A percentile compares a stretch with the other conserved stretches of the same genome.
Evolutionary conservation across 2,888 invertebrate genomes (phyloP).

Genomic region (Lacanobia wlatinum): DNA sequence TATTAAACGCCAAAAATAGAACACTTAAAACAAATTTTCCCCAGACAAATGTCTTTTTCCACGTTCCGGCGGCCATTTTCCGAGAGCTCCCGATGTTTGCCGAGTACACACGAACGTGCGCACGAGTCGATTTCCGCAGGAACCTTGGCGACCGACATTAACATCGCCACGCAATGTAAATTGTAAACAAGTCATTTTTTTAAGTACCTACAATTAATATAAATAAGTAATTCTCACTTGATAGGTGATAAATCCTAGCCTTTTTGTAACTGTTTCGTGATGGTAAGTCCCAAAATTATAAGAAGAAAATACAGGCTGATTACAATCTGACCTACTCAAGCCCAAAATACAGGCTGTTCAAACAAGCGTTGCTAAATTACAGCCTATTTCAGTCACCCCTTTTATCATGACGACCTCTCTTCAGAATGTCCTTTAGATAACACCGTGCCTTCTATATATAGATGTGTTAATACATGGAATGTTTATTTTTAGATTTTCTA

Average conservation of each 20-base stretch:
- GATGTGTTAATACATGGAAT: conserved; percentile 38
- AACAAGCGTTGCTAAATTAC: conserved; percentile 42
- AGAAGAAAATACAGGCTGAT: conserved; percentile 31
- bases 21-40: conserved; percentile 36
- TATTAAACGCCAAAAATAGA: conserved; percentile 13
- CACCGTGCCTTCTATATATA: conserved; percentile 48
- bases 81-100: conserved; percentile 62
- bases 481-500: conserved; percentile 49
- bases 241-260: neutral
- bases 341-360: conserved; percentile 25
- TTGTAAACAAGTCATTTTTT: conserved; percentile 69
- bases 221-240: neutral
- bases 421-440: conserved; percentile 64
- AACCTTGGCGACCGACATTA: conserved; percentile 74
- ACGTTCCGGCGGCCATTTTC: conserved; percentile 40
- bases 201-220: conserved; percentile 16
- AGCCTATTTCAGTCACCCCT: conserved; percentile 54
- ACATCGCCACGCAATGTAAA: conserved; percentile 49
- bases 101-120: conserved; percentile 63
- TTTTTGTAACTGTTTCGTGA: neutral
- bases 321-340: conserved; percentile 11
- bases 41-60: conserved; percentile 44
- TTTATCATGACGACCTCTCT: conserved; percentile 55
- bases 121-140: conserved; percentile 62
- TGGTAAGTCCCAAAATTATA: neutral